Conservation (phyloP, 1,140 invertebrate genomes). For the Triops cancriformis region DNA sequence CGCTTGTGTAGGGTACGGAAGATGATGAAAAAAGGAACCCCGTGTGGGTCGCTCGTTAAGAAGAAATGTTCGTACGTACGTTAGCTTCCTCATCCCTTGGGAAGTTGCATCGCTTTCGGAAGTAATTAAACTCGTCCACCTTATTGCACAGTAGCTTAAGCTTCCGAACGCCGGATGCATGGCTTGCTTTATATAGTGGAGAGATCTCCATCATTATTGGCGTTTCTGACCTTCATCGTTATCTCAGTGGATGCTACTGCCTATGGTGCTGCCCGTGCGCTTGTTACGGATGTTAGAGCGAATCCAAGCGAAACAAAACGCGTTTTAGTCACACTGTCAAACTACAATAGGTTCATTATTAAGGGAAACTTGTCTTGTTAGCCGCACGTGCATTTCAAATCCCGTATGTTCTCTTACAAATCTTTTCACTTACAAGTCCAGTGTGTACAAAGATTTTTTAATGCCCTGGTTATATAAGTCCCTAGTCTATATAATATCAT, state of each 20-base stretch:
- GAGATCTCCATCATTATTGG: background rate
- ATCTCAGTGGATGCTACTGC: background rate
- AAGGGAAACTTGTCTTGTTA: background rate
- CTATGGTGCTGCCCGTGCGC: background rate
- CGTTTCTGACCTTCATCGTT: background rate
- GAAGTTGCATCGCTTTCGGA: background rate
- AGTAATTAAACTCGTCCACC: conserved; percentile 10
- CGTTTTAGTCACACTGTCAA: background rate
- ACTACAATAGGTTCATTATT: conserved; percentile 6
- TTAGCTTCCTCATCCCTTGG: background rate
- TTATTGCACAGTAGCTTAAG: background rate
- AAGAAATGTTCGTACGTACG: background rate
- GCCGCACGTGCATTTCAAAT: background rate
- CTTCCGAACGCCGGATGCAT: background rate
- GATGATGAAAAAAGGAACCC: background rate
- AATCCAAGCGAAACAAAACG: background rate
- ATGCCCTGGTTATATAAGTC: background rate
- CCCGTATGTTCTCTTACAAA: background rate
- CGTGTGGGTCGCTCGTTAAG: background rate
- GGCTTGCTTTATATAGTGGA: background rate
- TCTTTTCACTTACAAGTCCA: background rate
- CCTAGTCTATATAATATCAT: background rate
- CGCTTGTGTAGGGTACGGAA: background rate
- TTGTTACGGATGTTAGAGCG: background rate
- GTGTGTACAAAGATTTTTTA: background rate